Evolutionary conservation across 2,797 vertebrate species (phyloP).

Genomic region (Peromyscus aztecus): DNA sequence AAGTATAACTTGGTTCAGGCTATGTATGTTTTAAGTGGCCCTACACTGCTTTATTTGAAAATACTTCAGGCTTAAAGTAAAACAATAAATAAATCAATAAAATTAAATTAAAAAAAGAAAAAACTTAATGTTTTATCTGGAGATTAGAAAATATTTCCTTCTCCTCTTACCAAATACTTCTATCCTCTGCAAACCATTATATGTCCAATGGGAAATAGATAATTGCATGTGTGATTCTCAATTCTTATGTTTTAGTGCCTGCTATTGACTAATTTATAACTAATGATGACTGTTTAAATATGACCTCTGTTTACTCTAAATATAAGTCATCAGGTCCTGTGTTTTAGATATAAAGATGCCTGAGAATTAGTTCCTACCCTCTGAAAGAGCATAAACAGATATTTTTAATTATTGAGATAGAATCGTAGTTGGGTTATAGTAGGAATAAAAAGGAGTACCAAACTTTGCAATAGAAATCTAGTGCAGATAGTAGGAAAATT

Average conservation of each 20-base stretch:
- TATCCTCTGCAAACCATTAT: background rate
- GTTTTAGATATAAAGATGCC: background rate
- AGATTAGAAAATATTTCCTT: background rate
- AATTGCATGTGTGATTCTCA: background rate
- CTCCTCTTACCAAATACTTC: background rate
- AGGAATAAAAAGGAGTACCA: background rate
- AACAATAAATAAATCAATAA: background rate
- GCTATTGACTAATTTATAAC: background rate
- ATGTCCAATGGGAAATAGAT: background rate
- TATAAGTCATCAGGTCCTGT: background rate
- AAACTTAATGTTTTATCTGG: background rate
- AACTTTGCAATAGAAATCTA: background rate
- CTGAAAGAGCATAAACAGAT: background rate
- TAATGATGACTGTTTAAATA: conserved; percentile 32
- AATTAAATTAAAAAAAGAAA: background rate
- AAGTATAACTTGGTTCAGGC: conserved; percentile 87
- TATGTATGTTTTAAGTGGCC: conserved; percentile 49
- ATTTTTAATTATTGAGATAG: background rate
- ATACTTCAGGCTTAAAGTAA: background rate
- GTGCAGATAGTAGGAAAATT: background rate
- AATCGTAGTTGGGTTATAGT: background rate
- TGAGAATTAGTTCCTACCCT: background rate
- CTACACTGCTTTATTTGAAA: background rate
- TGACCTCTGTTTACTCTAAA: conserved; percentile 37
- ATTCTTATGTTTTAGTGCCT: background rate